Evolutionary conservation across 2,113 vertebrate species (phyloP).

Genomic region (Raphicerus campestris): DNA sequence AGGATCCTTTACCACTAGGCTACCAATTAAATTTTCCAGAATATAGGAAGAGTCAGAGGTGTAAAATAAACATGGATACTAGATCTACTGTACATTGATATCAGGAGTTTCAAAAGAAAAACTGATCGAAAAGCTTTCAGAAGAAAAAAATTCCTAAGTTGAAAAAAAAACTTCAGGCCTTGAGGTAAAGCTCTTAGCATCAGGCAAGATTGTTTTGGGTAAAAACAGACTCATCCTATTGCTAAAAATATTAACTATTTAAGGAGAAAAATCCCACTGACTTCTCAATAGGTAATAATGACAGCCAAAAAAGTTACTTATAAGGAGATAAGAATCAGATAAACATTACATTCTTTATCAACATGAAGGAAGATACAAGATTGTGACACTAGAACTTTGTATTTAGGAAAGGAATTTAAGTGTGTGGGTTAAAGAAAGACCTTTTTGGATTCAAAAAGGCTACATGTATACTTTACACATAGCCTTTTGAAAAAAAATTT

Average conservation of each 20-base stretch:
- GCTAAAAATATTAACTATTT: slow-evolving; percentile 30
- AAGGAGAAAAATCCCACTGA: not conserved
- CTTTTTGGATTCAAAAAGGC: not conserved
- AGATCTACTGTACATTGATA: not conserved
- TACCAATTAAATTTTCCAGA: not conserved
- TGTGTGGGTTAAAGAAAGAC: not conserved
- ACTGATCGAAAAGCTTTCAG: not conserved
- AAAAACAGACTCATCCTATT: not conserved
- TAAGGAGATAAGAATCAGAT: not conserved
- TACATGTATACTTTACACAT: not conserved
- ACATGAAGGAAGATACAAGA: not conserved
- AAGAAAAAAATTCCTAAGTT: slow-evolving; percentile 26
- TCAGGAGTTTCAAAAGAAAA: slow-evolving; percentile 14
- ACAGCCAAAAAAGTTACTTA: not conserved
- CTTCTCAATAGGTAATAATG: not conserved
- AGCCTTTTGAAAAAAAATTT: not conserved
- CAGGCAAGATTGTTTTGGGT: not conserved
- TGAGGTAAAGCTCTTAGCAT: slow-evolving; percentile 9
- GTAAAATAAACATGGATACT: not conserved
- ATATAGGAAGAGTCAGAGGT: not conserved
- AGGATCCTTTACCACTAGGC: not conserved
- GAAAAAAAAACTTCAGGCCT: not conserved
- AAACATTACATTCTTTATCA: not conserved
- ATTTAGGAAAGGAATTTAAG: not conserved
- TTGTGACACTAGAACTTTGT: not conserved